Percentiles rank a stretch among this genome's conserved stretches.
Evolutionary conservation across 2,113 vertebrate species (phyloP).

Genomic region (Limanda limanda): DNA sequence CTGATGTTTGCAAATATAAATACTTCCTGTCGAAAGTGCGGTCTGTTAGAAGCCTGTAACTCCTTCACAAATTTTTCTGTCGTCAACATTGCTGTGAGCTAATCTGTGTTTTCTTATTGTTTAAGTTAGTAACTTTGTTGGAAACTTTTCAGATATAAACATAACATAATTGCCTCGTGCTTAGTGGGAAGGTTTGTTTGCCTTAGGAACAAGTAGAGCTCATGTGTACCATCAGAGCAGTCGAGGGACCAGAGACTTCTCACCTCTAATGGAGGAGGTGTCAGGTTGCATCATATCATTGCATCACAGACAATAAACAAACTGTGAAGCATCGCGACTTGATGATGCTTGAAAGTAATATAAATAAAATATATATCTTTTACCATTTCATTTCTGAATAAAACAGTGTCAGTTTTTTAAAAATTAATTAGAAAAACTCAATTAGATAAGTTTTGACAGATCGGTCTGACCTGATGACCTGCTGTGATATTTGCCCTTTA

Average conservation of each 20-base stretch:
- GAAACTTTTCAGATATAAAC: not conserved
- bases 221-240: conserved; percentile 1
- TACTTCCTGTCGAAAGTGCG: not conserved
- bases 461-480: not conserved
- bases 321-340: not conserved
- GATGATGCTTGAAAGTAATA: too few species aligned
- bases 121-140: not conserved
- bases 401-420: too few species aligned
- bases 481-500: not conserved
- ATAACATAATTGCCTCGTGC: not conserved
- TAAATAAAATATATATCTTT: too few species aligned
- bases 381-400: too few species aligned
- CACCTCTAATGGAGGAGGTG: conserved; percentile 32
- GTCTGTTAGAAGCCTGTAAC: not conserved
- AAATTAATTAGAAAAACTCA: too few species aligned
- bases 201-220: conserved; percentile 6
- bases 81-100: not conserved
- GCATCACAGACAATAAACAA: conserved; percentile 27
- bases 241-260: conserved; percentile 23
- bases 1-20: not conserved
- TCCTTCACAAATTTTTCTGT: not conserved
- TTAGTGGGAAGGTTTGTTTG: not conserved
- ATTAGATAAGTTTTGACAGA: not conserved
- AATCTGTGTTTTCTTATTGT: not conserved
- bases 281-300: conserved; percentile 12